Percentiles rank a stretch among this genome's conserved stretches.
phyloP scores from a whole-genome alignment of 2,113 vertebrate genomes.

The Oenanthe oenanthe region DNA sequence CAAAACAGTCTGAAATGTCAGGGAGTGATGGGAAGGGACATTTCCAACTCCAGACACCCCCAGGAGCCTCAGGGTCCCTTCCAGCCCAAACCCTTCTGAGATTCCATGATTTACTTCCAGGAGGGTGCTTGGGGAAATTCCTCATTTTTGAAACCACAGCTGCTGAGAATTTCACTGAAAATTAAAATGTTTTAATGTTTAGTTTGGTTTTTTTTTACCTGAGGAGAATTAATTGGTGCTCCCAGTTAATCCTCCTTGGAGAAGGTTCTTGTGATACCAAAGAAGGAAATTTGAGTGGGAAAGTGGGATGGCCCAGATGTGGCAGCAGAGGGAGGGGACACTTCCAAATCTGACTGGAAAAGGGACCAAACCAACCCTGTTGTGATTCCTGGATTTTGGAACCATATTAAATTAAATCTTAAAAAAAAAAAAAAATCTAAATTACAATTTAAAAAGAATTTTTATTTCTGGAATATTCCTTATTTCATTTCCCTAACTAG shows the following conservation, averaged over 20 bases:
- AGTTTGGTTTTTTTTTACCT: not conserved
- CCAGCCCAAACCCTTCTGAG: not conserved
- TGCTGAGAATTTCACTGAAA: not conserved
- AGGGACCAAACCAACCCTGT: accelerated
- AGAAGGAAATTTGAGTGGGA: not conserved
- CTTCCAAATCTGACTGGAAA: not conserved
- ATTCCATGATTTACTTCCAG: not conserved
- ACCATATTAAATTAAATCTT: not conserved
- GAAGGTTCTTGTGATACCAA: not conserved
- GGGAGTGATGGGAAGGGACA: not conserved
- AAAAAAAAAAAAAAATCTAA: not conserved
- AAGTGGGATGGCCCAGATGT: accelerated
- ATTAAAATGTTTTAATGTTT: accelerated
- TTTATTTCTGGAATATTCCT: not conserved
- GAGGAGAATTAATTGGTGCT: not conserved
- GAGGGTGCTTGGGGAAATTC: not conserved
- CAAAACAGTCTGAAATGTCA: accelerated
- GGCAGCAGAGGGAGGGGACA: too few species aligned
- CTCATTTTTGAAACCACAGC: accelerated
- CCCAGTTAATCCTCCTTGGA: not conserved
- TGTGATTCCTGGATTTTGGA: accelerated
- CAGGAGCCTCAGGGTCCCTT: not conserved
- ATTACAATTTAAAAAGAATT: accelerated
- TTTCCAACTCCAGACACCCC: not conserved
- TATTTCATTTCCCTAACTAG: not conserved